Percentiles rank a stretch among this genome's conserved stretches.
These are phyloP conservation scores for Zelostemma sp. DNA, from an alignment of 1,140 invertebrate genomes.

Conservation along the genomic window DNA sequence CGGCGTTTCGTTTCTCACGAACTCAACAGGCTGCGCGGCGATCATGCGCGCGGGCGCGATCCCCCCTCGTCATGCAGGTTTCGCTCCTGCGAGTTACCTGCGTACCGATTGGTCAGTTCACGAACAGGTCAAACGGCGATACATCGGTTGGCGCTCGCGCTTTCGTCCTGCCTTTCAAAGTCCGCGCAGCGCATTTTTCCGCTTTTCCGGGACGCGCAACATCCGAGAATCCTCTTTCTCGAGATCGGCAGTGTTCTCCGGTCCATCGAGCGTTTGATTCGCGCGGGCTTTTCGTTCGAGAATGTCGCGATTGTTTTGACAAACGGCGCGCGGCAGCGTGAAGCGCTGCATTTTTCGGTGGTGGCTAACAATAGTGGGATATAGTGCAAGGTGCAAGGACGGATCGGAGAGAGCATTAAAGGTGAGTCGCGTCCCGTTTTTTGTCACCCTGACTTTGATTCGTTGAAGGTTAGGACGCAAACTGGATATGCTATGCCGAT, in stretches of 20 bases:
- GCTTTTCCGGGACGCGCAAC: constrained; percentile 17
- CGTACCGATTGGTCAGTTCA: constrained; percentile 60
- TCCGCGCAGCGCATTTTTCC: constrained; percentile 23
- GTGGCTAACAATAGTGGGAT: background rate
- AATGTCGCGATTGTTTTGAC: constrained; percentile 15
- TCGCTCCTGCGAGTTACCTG: constrained; percentile 47
- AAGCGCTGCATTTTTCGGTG: background rate
- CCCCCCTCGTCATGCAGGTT: constrained; percentile 2
- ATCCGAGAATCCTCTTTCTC: background rate
- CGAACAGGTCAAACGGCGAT: constrained; percentile 65
- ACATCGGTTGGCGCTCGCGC: constrained; percentile 55
- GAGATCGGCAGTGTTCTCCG: background rate
- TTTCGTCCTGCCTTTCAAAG: constrained; percentile 32
- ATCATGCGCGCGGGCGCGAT: constrained; percentile 13
- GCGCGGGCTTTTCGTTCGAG: constrained; percentile 23
- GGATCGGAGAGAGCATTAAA: background rate
- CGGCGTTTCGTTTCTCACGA: too few relatives aligned
- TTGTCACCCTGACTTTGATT: background rate
- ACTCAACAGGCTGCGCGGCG: constrained; percentile 25
- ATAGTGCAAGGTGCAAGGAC: background rate
- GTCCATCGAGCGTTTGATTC: background rate
- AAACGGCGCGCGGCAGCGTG: constrained; percentile 2
- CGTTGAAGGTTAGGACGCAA: background rate
- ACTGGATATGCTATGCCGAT: background rate
- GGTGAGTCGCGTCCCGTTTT: background rate